Conservation (phyloP, 2,797 vertebrate genomes). For the Margarornis squamiger region DNA sequence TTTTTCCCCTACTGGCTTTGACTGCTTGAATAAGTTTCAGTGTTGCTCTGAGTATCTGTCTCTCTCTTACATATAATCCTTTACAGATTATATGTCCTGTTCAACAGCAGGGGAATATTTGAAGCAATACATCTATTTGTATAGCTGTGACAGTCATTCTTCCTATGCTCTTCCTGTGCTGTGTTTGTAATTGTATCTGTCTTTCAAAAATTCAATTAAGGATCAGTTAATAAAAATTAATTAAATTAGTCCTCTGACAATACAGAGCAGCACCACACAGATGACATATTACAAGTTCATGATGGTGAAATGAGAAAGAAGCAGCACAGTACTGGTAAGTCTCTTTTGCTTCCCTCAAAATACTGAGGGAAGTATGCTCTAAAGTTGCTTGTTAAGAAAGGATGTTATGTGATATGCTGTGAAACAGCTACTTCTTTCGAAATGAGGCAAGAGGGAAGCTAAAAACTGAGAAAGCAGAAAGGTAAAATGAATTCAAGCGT, state of each 20-base stretch:
- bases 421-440: neutral
- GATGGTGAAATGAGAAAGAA: neutral
- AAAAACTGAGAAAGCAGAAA: neutral
- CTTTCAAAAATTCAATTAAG: constrained; percentile 58
- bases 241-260: constrained; percentile 37
- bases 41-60: neutral
- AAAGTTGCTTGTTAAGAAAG: neutral
- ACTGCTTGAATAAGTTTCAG: neutral
- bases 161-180: constrained; percentile 49
- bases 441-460: neutral
- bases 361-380: neutral
- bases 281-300: neutral
- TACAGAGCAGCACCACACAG: neutral
- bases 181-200: constrained; percentile 49
- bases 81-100: neutral
- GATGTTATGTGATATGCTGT: neutral
- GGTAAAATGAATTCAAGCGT: neutral
- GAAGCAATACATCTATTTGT: constrained; percentile 40
- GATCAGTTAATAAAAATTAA: constrained; percentile 56
- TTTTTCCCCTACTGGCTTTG: neutral
- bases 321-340: neutral
- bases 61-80: neutral
- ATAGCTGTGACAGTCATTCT: constrained; percentile 32
- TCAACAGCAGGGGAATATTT: constrained; percentile 11
- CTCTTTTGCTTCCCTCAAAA: neutral